phyloP scores from a whole-genome alignment of 2,888 invertebrate genomes.

The Drepanosiphum platanoidis region DNA sequence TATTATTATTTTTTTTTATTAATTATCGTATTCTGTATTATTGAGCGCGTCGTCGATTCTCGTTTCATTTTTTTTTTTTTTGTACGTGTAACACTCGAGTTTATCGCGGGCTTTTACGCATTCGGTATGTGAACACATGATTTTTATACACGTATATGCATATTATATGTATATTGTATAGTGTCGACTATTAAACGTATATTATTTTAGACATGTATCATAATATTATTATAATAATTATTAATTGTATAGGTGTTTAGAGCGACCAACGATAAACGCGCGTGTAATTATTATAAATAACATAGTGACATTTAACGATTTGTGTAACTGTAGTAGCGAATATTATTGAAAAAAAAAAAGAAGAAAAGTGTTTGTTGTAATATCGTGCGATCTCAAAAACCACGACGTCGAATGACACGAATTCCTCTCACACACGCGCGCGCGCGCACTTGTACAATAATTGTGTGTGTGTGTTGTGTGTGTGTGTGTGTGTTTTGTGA shows the following conservation, averaged over 20 bases:
- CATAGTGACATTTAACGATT: not conserved
- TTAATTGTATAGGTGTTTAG: conserved; percentile 18
- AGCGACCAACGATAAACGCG: not conserved
- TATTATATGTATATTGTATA: conserved; percentile 22
- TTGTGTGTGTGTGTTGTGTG: not conserved
- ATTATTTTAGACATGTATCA: conserved; percentile 37
- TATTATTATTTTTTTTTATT: no score
- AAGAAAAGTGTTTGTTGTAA: conserved; percentile 16
- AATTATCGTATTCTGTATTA: conserved; percentile 3
- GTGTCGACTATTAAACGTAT: conserved; percentile 31
- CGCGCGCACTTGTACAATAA: not conserved
- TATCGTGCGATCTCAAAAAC: conserved; percentile 49
- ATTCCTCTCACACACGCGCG: no score
- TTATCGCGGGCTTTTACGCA: conserved; percentile 42
- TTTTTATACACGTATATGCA: not conserved
- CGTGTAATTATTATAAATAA: not conserved
- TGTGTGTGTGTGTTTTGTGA: not conserved
- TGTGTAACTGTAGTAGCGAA: not conserved
- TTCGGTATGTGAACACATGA: not conserved
- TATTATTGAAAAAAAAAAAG: no score
- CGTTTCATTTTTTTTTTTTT: conserved; percentile 33
- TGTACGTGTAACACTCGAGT: conserved; percentile 21
- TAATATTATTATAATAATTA: not conserved
- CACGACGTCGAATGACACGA: not conserved
- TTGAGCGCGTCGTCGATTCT: not conserved